A percentile compares a stretch with the other conserved stretches of the same genome.
Conservation (phyloP, 1,140 invertebrate genomes). For the Elysia chlorotica region DNA sequence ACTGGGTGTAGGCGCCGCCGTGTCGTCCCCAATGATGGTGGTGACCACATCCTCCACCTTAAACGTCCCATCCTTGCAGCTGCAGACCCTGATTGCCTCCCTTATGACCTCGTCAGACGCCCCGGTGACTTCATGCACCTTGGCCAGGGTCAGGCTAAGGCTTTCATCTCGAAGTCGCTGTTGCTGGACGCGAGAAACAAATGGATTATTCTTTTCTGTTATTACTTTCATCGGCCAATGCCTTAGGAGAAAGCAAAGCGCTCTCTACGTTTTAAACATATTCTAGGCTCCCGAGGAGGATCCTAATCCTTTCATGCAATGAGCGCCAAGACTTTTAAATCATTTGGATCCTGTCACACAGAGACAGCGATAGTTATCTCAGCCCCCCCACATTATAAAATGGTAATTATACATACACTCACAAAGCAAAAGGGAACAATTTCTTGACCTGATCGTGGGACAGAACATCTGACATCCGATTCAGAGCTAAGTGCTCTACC, state of each 20-base stretch:
- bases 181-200: neutral
- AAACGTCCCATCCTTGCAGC: constrained; percentile 45
- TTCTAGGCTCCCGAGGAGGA: too few relatives aligned
- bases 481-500: too few relatives aligned
- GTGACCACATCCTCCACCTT: constrained; percentile 54
- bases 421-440: too few relatives aligned
- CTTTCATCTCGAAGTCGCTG: constrained; percentile 27
- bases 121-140: constrained; percentile 53
- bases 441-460: too few relatives aligned
- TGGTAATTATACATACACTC: too few relatives aligned
- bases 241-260: neutral
- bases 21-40: constrained; percentile 41
- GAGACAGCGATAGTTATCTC: too few relatives aligned
- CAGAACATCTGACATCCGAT: too few relatives aligned
- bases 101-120: constrained; percentile 49
- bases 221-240: neutral
- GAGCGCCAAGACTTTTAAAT: neutral
- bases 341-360: too few relatives aligned
- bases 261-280: neutral
- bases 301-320: neutral
- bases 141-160: constrained; percentile 17
- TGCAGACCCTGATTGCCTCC: constrained; percentile 51
- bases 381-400: too few relatives aligned
- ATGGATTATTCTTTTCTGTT: neutral
- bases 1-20: neutral